A percentile compares a stretch with the other conserved stretches of the same genome.
phyloP scores from a whole-genome alignment of 2,113 vertebrate species.

The Leptobrachium ailaonicum region DNA sequence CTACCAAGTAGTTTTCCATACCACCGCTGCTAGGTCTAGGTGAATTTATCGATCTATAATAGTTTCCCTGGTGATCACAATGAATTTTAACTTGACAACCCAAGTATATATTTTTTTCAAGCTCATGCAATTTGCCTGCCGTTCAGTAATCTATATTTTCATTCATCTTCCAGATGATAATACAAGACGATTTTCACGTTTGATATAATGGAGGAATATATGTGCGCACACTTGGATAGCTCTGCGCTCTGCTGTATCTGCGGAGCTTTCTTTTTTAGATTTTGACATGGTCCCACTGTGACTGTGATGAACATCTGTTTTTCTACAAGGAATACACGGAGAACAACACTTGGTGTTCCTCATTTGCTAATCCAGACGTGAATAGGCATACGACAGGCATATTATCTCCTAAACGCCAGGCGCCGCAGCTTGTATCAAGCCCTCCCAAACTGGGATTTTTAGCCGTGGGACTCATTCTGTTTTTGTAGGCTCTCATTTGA shows the following conservation, averaged over 20 bases:
- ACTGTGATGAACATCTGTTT: conserved; percentile 39
- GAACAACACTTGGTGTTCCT: background rate
- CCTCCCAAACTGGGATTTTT: background rate
- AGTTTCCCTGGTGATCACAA: too few relatives aligned
- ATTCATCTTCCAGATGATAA: background rate
- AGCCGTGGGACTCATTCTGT: too few relatives aligned
- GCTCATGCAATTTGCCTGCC: background rate
- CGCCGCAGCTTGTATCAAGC: background rate
- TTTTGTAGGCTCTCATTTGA: too few relatives aligned
- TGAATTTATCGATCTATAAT: too few relatives aligned
- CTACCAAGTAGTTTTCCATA: too few relatives aligned
- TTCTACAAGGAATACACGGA: conserved; percentile 14
- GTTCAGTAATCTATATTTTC: background rate
- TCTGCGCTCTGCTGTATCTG: background rate
- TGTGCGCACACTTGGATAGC: background rate
- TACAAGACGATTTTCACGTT: background rate
- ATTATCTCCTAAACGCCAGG: conserved; percentile 14
- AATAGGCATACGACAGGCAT: conserved; percentile 16
- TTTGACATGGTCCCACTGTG: conserved; percentile 38
- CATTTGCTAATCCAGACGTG: conserved; percentile 36
- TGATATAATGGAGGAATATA: background rate
- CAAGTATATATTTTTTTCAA: background rate
- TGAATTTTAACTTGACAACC: too few relatives aligned
- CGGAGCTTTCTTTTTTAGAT: conserved; percentile 1
- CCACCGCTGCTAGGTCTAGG: too few relatives aligned